A percentile compares a stretch with the other conserved stretches of the same genome.
Conservation (phyloP, 2,888 invertebrate species). For the Eristalinus aeneus region DNA sequence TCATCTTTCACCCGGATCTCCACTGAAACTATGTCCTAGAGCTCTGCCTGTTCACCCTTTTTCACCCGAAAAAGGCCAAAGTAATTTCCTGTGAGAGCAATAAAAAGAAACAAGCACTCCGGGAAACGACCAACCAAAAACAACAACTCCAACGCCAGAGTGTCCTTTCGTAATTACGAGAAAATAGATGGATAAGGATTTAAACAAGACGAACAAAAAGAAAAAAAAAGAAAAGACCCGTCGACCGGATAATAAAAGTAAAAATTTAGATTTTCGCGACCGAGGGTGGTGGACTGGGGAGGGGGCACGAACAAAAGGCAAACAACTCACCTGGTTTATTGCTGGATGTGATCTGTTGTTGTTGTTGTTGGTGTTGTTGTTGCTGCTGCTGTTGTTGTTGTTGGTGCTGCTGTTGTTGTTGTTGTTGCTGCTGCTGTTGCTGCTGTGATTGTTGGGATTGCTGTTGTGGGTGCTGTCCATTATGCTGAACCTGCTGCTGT, state of each 20-base stretch:
- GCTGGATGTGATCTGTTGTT: conserved; percentile 75
- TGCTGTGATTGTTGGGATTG: conserved; percentile 74
- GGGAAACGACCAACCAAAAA: conserved; percentile 5
- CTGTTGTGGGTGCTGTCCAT: conserved; percentile 75
- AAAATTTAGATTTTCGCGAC: conserved; percentile 4
- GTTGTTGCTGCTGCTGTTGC: conserved; percentile 74
- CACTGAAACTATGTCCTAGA: conserved; percentile 2
- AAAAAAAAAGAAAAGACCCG: not conserved
- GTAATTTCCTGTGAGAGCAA: conserved; percentile 57
- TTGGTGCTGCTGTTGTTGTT: conserved; percentile 73
- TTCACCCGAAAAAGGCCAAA: conserved; percentile 36
- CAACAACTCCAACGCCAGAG: conserved; percentile 19
- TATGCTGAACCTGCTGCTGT: conserved; percentile 73
- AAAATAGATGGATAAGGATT: conserved; percentile 37
- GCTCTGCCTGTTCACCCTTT: conserved; percentile 17
- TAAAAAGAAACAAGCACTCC: conserved; percentile 42
- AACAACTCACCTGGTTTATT: conserved; percentile 78
- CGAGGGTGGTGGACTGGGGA: not conserved
- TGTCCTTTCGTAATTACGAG: conserved; percentile 41
- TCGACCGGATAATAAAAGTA: conserved; percentile 1
- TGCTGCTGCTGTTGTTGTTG: conserved; percentile 73
- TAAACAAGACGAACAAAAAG: not conserved
- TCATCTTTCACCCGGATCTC: not conserved
- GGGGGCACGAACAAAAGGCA: not conserved
- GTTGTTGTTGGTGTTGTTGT: conserved; percentile 75